Base-by-base conservation (phyloP, 2,113 vertebrate genomes). In the Synchiropus splendidus region DNA sequence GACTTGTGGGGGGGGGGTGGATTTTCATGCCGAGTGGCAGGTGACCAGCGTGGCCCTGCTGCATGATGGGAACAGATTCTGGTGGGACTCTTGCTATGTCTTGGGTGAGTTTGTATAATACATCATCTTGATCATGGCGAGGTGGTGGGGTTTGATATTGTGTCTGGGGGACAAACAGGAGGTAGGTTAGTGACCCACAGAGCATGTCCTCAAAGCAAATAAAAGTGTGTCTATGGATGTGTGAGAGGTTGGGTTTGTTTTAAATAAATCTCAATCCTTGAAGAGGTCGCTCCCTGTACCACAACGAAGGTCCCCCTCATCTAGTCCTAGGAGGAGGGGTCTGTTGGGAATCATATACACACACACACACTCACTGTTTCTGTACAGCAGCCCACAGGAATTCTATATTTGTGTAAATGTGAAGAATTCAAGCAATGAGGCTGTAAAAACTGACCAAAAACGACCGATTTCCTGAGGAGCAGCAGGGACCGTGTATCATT, bases 371-470 rank as follows among this genome's bases (percentile, higher is more conserved):
- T 6, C 44, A 63, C 43, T 82, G 80, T 83, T 84, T 76, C 80
- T 79, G 62, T 87, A 84, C 78, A 78, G 81, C 51, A 17, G 48
- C 39, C 30, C 3, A 41, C 54, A 71, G 73, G 75, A 83, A 77
- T 79, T 78, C 64, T 75, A 78, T 82, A 81, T 82, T 83, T 84
- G 78, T 79, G 75, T 67, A 85, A 83, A 83, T 81, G 75, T 79
- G 51, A 78, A 75, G 80, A 85, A 87, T 84, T 85, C 53, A 46
- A 80, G 70, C 66, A 70, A 83, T 78, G 79, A 62, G 46, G 63
- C 64, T 52, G 27, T 61, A 46, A 70, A 76, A 67, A 77, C 44
- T 70, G 54, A 74, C 64, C 54, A 64, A 70, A 68, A 74, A 58
- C 65, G 16, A 72, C 70, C 74, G 51, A 48, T 40, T 64, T 65